phyloP scores from a whole-genome alignment of 2,888 invertebrate genomes.

The Drosophila kanekoi region DNA sequence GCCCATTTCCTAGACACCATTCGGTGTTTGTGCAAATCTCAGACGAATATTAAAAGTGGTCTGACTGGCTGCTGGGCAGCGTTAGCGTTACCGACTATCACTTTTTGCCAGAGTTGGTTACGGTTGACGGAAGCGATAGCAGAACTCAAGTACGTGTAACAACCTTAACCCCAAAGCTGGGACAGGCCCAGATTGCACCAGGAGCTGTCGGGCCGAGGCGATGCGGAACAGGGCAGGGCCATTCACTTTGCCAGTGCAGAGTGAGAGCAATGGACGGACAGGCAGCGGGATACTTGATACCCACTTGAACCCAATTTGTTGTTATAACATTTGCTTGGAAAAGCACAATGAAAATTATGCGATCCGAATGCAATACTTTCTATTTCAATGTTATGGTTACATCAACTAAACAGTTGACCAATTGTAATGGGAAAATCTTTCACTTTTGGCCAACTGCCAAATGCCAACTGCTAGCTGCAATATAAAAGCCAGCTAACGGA shows the following conservation, averaged over 20 bases:
- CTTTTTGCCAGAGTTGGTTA: conserved; percentile 53
- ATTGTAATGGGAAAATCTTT: conserved; percentile 63
- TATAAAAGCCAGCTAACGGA: conserved; percentile 54
- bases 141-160: conserved; percentile 76
- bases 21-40: conserved; percentile 43
- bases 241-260: conserved; percentile 48
- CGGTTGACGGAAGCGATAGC: conserved; percentile 69
- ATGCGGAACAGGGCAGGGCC: conserved; percentile 24
- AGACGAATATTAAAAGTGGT: conserved; percentile 58
- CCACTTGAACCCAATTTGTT: conserved; percentile 72
- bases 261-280: not conserved
- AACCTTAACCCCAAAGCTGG: conserved; percentile 77
- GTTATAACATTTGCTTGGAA: conserved; percentile 65
- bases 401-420: conserved; percentile 62
- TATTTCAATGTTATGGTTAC: conserved; percentile 79
- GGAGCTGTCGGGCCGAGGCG: not conserved
- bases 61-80: conserved; percentile 56
- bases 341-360: conserved; percentile 73
- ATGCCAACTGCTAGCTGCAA: conserved; percentile 2
- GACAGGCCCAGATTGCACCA: conserved; percentile 27
- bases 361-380: conserved; percentile 73
- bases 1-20: conserved; percentile 44
- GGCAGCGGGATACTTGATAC: conserved; percentile 62
- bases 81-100: conserved; percentile 51
- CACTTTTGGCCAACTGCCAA: conserved; percentile 52